Base-by-base conservation (phyloP, 2,113 vertebrate species). In the Microtus montanus region DNA sequence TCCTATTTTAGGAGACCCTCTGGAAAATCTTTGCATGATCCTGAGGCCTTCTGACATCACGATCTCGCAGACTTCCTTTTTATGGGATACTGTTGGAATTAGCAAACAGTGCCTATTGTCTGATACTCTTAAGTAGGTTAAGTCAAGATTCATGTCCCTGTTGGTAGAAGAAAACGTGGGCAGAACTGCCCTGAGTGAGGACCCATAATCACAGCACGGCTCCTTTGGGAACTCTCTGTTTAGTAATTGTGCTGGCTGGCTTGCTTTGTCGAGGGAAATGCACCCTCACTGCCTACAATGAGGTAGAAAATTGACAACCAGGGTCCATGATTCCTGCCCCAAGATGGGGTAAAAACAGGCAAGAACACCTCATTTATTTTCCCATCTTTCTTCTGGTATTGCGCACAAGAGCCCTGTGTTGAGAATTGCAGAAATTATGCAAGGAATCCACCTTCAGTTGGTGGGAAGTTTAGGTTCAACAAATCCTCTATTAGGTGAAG, bases 101-200 rank as follows among this genome's bases (percentile, higher is more conserved):
- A 95, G 86, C 78, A 88, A 89, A 93, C 0, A 1, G 83, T 30
- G 33, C 63, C 83, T 93, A 24, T 92, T 68, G 71, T 94, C 61
- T 97, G 78, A 77, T 85, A 73, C 77, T 79, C 89, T 89, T 96
- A 96, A 97, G 79, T 92, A 95, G 93, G 87, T 89, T 96, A 95
- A 91, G n/a, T 22, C 58, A 19, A 52, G 28, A 84, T 58, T 63
- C 6, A 17, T 63, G 33, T 33, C 74, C 64, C 86, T 6, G n/a
- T 79, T 63, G 3, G 64, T 70, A n/a, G 84, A 52, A 80, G 38
- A 35, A 41, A 74, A 78, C 13, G 61, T 75, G 78, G 89, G 63
- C 11, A 44, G 94, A 44, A 19, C 30, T 47, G 2, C 0, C 0
- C 38, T 49, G 71, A 88, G 20, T 10, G 66, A 92, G 75, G 47